Evolutionary conservation across 2,797 vertebrate species (phyloP), one percentile per base, ranked within the genome.

Genomic region (Eleutherodactylus coqui): DNA sequence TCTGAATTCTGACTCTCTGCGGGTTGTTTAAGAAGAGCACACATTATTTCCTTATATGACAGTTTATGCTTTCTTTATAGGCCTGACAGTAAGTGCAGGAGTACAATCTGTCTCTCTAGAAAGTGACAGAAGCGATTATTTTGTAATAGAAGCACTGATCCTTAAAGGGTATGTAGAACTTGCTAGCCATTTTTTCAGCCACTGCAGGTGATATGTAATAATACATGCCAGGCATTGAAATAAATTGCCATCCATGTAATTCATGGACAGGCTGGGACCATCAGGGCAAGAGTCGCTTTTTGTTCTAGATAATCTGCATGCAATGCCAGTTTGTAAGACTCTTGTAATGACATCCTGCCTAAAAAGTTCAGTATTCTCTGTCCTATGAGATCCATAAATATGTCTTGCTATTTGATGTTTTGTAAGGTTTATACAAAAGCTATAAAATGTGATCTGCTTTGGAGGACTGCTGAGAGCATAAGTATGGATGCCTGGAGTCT

Each of bases 301-400:
- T 64, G 60, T 69, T 69, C 64, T 38, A 2, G 17, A 19, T 34
- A 38, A 69, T 69, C 34, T 69, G 64, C 29, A 69, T 38, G 38
- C 21, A 24, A 72, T 43, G 69, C 11, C 11, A 41, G 69, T 43
- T 24, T 72, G 69, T 24, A 43, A 41, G 41, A 43, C 24, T 38
- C 36, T 0, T 38, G 13, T 24, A 72, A 72, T 41, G 3, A 43
- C 27, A 41, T 72, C 6, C 36, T n/a, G 10, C 69, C 11, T 27
- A 24, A 72, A 43, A 72, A 13, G 69, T 43, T 72, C 17, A 72
- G 24, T n/a, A 72, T 41, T 4, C 4, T 43, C 10, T 41, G 38
- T 72, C 69, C 24, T 72, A n/a, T 24, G 24, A 72, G 69, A 72
- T n/a, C 21, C 69, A 72, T n/a, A 72, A 43, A 43, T 43, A 43